Evolutionary conservation across 2,888 invertebrate species (phyloP).

Genomic region (Oxyteleia sp.): DNA sequence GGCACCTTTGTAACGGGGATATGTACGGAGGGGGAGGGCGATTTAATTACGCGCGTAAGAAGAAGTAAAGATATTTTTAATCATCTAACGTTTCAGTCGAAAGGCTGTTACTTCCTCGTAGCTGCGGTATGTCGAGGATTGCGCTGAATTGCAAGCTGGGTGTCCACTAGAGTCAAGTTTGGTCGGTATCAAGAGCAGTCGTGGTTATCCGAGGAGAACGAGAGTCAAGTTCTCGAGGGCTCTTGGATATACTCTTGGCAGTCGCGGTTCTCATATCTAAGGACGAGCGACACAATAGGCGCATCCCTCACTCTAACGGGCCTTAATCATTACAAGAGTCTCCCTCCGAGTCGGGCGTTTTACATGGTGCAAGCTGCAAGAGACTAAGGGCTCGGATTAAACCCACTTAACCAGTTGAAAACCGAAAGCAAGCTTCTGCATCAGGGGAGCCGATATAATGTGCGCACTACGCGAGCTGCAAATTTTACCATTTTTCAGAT

Average conservation of each 20-base stretch:
- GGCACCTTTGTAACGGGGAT: slow-evolving; percentile 45
- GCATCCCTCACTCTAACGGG: slow-evolving; percentile 83
- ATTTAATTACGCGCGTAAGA: slow-evolving; percentile 48
- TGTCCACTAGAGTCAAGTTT: slow-evolving; percentile 72
- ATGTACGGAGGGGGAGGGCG: slow-evolving; percentile 20
- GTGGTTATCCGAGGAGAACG: slow-evolving; percentile 75
- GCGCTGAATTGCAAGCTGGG: slow-evolving; percentile 52
- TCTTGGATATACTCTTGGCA: slow-evolving; percentile 79
- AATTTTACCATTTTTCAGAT: slow-evolving; percentile 60
- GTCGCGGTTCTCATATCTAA: slow-evolving; percentile 79
- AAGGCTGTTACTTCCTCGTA: no score
- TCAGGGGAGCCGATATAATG: slow-evolving; percentile 52
- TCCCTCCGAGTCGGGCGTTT: slow-evolving; percentile 78
- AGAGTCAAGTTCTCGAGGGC: slow-evolving; percentile 80
- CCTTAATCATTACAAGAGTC: slow-evolving; percentile 84
- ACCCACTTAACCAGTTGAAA: slow-evolving; percentile 66
- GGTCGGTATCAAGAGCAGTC: slow-evolving; percentile 71
- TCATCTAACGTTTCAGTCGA: slow-evolving; percentile 43
- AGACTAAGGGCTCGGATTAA: slow-evolving; percentile 52
- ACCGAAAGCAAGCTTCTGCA: slow-evolving; percentile 47
- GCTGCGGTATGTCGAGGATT: slow-evolving; percentile 19
- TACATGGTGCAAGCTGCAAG: slow-evolving; percentile 75
- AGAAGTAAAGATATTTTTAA: slow-evolving; percentile 53
- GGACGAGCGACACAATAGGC: slow-evolving; percentile 79
- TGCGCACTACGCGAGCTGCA: slow-evolving; percentile 42